A percentile compares a stretch with the other conserved stretches of the same genome.
phyloP scores from a whole-genome alignment of 1,140 invertebrate species.

The Pseudomyrmex concolor region DNA sequence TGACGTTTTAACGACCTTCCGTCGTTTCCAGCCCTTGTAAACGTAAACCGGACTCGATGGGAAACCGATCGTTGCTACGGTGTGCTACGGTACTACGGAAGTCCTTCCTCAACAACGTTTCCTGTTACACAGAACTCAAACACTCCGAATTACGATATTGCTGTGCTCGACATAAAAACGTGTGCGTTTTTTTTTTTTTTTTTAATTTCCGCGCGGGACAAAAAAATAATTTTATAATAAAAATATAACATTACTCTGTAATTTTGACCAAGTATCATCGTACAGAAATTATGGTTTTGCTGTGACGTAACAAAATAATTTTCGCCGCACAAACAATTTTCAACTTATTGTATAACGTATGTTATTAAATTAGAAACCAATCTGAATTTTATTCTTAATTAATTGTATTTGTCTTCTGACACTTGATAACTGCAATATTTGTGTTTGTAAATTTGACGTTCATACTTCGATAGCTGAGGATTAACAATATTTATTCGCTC shows the following conservation, averaged over 20 bases:
- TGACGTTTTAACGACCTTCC: conserved; percentile 61
- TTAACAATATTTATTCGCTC: neutral
- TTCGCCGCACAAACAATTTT: no score
- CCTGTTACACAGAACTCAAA: conserved; percentile 47
- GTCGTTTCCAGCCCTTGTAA: conserved; percentile 55
- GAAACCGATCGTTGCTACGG: conserved; percentile 58
- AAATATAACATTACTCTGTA: no score
- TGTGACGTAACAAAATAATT: no score
- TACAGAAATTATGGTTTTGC: no score
- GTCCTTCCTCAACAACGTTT: conserved; percentile 53
- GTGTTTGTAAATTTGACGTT: no score
- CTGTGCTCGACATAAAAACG: conserved; percentile 23
- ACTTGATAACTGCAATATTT: no score
- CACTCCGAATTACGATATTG: conserved; percentile 54
- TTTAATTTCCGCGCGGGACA: neutral
- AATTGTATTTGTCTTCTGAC: no score
- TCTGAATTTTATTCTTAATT: no score
- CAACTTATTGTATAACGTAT: no score
- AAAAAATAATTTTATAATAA: neutral
- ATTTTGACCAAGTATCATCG: no score
- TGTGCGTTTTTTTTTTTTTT: neutral
- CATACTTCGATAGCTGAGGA: no score
- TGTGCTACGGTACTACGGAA: conserved; percentile 51
- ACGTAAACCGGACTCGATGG: conserved; percentile 58
- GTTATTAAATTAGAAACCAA: no score